These are phyloP conservation scores for Portunus trituberculatus DNA, from an alignment of 1,140 invertebrate genomes.

Conservation along the genomic window DNA sequence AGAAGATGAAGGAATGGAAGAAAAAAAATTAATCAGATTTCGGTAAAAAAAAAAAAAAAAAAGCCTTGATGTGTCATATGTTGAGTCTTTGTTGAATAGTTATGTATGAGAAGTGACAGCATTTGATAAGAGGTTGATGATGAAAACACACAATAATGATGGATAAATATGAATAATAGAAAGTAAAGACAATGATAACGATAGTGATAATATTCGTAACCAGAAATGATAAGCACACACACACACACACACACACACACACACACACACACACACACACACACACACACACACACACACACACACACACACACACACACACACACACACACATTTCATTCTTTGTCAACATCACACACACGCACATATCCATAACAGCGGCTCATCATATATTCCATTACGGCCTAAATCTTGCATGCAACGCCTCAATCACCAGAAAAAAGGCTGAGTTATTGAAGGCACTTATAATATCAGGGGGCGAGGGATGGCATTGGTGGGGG, in stretches of 20 bases:
- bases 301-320: conserved; percentile 32
- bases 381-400: background rate
- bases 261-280: conserved; percentile 67
- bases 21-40: no score
- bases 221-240: background rate
- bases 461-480: background rate
- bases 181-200: no score
- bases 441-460: background rate
- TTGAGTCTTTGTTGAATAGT: conserved; percentile 29
- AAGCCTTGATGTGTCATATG: background rate
- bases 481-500: background rate
- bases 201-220: no score
- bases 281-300: conserved; percentile 47
- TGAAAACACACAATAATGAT: no score
- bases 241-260: conserved; percentile 62
- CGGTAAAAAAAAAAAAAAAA: background rate
- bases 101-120: background rate
- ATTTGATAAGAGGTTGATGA: no score
- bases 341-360: conserved; percentile 16
- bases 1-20: background rate
- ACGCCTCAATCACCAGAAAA: background rate
- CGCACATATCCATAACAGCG: background rate
- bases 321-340: conserved; percentile 31
- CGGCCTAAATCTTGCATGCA: background rate
- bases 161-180: no score